Evolutionary conservation across 23 tunicate species (phyloP), one percentile per base, ranked within the genome.

Genomic region (Trididemnum nubilum): DNA sequence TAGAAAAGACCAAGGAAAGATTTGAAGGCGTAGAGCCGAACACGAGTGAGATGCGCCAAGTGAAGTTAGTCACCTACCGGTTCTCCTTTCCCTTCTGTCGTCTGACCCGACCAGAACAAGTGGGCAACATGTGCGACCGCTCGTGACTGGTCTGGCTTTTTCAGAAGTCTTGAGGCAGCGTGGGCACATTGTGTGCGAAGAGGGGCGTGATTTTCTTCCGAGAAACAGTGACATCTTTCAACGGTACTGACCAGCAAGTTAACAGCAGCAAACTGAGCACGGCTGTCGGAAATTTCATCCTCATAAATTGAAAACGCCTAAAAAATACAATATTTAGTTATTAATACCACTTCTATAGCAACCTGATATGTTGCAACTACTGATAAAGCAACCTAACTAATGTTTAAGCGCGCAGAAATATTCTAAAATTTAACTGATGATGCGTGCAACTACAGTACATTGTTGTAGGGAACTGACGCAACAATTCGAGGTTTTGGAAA

Each of bases 141-240:
- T 4, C 98, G 85, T 12, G 90, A 76, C 60, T 94, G 98, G 69
- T 94, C 98, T 18, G 98, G 94, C 71, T 94, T 94, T 80, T 88
- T 88, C 51, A 94, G 87, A 57, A 94, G 64, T 0, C 98, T 80
- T 15, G 98, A 94, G 30, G 98, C 89, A 51, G 94, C 98, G 81
- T 87, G 98, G n/a, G 94, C 98, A 85, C 98, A 94, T 50, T 94
- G 98, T 23, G 98, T 87, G 15, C 98, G 71, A 28, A 94, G 81
- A 0, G 98, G 92, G 33, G 89, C 98, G 76, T 94, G 98, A 70
- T 81, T 88, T 36, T 94, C 98, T 81, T 94, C 98, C 27, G 81
- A 70, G 65, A 94, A 94, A 60, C 98, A 94, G 59, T 38, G 71
- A 33, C 92, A 65, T 25, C 79, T 52, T 54, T 87, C 94, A 5